Percentiles rank a stretch among this genome's conserved stretches.
These are phyloP conservation scores for Anolis sagrei DNA, from an alignment of 2,113 vertebrate species.

Conservation along the genomic window DNA sequence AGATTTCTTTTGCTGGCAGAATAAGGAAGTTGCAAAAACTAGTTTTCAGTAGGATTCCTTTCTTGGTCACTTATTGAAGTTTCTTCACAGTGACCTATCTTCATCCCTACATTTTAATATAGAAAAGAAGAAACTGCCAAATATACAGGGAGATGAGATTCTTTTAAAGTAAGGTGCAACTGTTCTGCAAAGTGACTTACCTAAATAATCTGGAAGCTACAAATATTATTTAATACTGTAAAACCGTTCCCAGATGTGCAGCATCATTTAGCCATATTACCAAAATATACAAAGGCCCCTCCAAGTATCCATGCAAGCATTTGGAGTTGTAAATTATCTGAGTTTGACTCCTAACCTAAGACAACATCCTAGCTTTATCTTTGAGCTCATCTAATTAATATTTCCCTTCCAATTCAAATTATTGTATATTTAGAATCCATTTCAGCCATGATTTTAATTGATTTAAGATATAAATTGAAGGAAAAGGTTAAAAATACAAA, in stretches of 20 bases:
- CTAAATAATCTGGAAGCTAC: background rate
- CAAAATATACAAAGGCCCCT: background rate
- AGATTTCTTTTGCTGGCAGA: background rate
- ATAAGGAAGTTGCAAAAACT: background rate
- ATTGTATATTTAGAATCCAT: conserved; percentile 14
- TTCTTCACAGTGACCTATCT: background rate
- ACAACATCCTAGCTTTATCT: background rate
- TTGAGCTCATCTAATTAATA: background rate
- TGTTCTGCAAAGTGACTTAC: background rate
- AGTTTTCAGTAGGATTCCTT: background rate
- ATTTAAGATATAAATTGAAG: conserved; percentile 2
- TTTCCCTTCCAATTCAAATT: background rate
- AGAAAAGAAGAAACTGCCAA: background rate
- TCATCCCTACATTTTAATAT: background rate
- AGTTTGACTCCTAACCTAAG: background rate
- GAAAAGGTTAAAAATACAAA: conserved; percentile 2
- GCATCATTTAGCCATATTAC: background rate
- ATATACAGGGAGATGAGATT: background rate
- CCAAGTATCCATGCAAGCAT: background rate
- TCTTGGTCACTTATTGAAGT: background rate
- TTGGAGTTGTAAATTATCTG: background rate
- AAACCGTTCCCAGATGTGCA: background rate
- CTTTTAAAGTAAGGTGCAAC: background rate
- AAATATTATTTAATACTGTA: background rate
- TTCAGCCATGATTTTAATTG: background rate